These are phyloP conservation scores for Eolophus roseicapilla DNA, from an alignment of 2,113 vertebrate genomes.

Conservation along the genomic window DNA sequence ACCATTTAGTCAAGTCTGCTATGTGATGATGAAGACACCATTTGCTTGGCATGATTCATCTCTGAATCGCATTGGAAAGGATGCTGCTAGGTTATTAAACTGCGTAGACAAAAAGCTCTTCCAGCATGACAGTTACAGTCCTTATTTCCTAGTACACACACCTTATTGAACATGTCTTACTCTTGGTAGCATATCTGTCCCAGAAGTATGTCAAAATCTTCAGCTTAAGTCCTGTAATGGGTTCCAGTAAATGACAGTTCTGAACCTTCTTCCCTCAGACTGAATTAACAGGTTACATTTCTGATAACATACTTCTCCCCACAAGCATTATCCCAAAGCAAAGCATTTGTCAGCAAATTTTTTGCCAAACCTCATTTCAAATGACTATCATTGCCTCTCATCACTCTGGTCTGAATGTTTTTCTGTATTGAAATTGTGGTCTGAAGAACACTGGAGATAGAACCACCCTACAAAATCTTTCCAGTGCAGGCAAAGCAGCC, in stretches of 20 bases:
- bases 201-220: background rate
- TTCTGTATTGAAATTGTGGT: background rate
- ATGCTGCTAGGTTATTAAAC: background rate
- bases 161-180: background rate
- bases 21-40: background rate
- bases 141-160: background rate
- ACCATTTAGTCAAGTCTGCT: background rate
- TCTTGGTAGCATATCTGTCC: background rate
- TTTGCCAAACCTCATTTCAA: conserved; percentile 16
- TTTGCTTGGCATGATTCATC: background rate
- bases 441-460: background rate
- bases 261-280: background rate
- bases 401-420: background rate
- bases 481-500: background rate
- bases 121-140: background rate
- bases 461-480: background rate
- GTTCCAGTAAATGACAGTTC: background rate
- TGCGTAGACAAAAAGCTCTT: background rate
- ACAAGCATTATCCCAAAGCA: background rate
- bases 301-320: background rate
- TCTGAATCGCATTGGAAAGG: background rate
- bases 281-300: background rate
- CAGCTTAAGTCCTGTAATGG: background rate
- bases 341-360: background rate
- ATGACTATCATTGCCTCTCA: background rate